phyloP scores from a whole-genome alignment of 1,140 invertebrate genomes.

The Chymomyza costata region DNA sequence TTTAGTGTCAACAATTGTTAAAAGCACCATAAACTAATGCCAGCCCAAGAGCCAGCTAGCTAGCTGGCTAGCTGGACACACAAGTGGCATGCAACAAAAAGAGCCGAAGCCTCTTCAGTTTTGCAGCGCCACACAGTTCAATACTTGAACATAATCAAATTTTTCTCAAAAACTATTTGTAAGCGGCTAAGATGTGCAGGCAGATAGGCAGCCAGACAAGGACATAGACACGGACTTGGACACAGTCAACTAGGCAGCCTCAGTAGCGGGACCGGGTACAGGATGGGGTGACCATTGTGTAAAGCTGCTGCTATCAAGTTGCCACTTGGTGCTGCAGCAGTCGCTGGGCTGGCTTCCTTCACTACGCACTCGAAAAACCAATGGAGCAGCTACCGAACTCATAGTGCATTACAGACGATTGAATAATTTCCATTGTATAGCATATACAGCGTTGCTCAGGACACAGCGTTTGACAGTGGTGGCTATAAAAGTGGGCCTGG shows the following conservation, averaged over 20 bases:
- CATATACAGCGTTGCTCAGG: background rate
- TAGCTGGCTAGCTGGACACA: constrained; percentile 20
- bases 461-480: too few relatives aligned
- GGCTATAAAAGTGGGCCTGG: too few relatives aligned
- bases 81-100: constrained; percentile 20
- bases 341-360: background rate
- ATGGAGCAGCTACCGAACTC: constrained; percentile 51
- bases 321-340: constrained; percentile 9
- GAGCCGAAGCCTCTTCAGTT: constrained; percentile 34
- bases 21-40: constrained; percentile 74
- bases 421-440: constrained; percentile 74
- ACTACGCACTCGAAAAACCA: constrained; percentile 46
- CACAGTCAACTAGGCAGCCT: constrained; percentile 69
- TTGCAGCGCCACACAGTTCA: constrained; percentile 37
- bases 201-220: constrained; percentile 28
- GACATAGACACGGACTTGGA: constrained; percentile 37
- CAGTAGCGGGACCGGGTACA: too few relatives aligned
- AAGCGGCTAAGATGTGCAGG: constrained; percentile 37
- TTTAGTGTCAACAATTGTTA: constrained; percentile 75
- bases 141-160: constrained; percentile 72
- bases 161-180: constrained; percentile 22
- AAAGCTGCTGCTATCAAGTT: constrained; percentile 12
- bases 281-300: constrained; percentile 63
- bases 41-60: constrained; percentile 4
- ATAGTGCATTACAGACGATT: constrained; percentile 71